phyloP scores from a whole-genome alignment of 2,888 invertebrate genomes.

The Orchesellides sinensis region DNA sequence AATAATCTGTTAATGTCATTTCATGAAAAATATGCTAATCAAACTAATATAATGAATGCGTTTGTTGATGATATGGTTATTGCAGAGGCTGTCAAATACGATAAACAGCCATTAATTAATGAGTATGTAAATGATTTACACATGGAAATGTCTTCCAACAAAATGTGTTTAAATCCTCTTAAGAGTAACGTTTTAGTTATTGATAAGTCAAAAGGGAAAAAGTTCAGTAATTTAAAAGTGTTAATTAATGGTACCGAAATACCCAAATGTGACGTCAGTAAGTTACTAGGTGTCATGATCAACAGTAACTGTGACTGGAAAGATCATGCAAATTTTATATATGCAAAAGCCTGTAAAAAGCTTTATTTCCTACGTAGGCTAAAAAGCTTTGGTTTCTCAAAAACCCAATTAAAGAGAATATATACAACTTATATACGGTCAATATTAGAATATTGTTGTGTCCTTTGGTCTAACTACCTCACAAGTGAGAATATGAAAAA shows the following conservation, averaged over 20 bases:
- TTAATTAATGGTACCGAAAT: neutral
- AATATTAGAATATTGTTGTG: slow-evolving; percentile 25
- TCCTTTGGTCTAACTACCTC: neutral
- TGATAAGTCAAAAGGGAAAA: slow-evolving; percentile 17
- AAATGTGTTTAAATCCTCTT: slow-evolving; percentile 10
- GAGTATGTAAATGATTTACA: neutral
- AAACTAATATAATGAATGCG: slow-evolving; percentile 21
- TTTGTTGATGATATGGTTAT: slow-evolving; percentile 45
- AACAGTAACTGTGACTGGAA: slow-evolving; percentile 13
- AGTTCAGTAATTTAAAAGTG: neutral
- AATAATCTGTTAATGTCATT: neutral
- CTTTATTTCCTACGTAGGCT: slow-evolving; percentile 15
- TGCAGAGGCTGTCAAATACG: slow-evolving; percentile 24
- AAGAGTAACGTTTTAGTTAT: slow-evolving; percentile 23
- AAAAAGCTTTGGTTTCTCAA: neutral
- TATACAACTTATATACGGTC: slow-evolving; percentile 4
- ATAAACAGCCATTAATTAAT: neutral
- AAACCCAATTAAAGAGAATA: neutral
- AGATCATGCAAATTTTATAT: neutral
- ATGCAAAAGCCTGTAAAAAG: neutral
- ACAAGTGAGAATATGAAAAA: neutral
- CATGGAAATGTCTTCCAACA: neutral
- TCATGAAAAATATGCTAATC: neutral
- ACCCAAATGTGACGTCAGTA: neutral
- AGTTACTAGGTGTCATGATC: slow-evolving; percentile 13